Base-by-base conservation (phyloP, 2,113 vertebrate species). In the Gobius niger region DNA sequence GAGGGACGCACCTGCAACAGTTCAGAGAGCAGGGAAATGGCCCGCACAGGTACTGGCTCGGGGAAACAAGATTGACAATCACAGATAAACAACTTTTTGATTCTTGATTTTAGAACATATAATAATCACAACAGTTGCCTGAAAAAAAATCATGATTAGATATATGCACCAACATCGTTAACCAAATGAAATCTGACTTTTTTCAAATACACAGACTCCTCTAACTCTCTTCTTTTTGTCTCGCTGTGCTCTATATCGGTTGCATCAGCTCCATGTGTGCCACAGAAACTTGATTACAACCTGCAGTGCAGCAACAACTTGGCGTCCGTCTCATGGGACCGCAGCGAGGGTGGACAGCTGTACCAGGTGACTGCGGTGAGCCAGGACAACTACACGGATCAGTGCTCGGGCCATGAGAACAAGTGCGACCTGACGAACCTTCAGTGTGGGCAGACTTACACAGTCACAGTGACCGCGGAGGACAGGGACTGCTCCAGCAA, bases 1-100 rank as follows among this genome's bases (percentile, higher is more conserved):
- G 89, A 89, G 70, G 92, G 93, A 18, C 68, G 60, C 13, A 87
- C 70, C 42, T 94, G 93, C 78, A 92, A 91, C 84, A 92, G 93
- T 78, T 88, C 90, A 5, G 77, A 91, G 76, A 94, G 89, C 18
- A 3, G 73, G 12, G 1, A 18, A 6, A 63, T 91, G 7, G 63
- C 89, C 53, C 83, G 83, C 62, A 92, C 93, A 78, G 92, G 93
- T 93, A 78, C 6, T n/a, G 9, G 47, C 10, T 34, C 24, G 24
- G 24, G 24, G 47, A 47, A 11, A 47, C 47, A 4, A 3, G 24
- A 34, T 34, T 34, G 24, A 34, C 24, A 34, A 34, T 34, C 24
- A 34, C 5, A 34, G 24, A 34, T 34, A 34, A 34, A 34, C 24
- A 34, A 34, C 24, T 34, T 34, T 34, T 4, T n/a, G n/a, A n/a